A percentile compares a stretch with the other conserved stretches of the same genome.
phyloP scores from a whole-genome alignment of 2,888 invertebrate genomes.

The Trachelus tabidus region DNA sequence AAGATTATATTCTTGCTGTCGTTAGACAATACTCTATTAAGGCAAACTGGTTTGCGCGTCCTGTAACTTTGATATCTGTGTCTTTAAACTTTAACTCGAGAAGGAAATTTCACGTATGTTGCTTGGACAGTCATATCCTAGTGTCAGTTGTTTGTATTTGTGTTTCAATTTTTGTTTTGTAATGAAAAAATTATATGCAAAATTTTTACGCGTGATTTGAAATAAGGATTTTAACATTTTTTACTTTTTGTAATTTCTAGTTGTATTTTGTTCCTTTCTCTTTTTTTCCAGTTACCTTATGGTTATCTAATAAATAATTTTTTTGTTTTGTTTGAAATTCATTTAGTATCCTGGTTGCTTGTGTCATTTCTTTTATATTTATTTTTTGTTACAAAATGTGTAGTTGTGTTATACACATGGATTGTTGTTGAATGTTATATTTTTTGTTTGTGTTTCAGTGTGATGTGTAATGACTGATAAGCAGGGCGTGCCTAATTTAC shows the following conservation, averaged over 20 bases:
- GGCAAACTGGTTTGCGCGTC: not conserved
- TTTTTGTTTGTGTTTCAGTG: slow-evolving; percentile 45
- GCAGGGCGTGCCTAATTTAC: slow-evolving; percentile 61
- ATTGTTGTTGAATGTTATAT: not conserved
- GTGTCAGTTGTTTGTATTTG: not conserved
- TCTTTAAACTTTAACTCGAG: not conserved
- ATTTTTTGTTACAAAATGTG: not conserved
- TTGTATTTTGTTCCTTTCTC: not conserved
- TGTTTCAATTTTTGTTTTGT: not conserved
- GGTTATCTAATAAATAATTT: not conserved
- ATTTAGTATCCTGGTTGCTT: not conserved
- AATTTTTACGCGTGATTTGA: not conserved
- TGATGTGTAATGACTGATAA: slow-evolving; percentile 66
- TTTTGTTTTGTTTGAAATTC: not conserved
- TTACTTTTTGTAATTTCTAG: not conserved
- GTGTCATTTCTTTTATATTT: slow-evolving; percentile 9
- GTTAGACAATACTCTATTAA: not conserved
- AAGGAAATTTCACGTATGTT: not conserved
- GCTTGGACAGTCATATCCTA: not conserved
- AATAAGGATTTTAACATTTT: not conserved
- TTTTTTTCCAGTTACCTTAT: not conserved
- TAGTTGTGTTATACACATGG: not conserved
- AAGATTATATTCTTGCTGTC: not conserved
- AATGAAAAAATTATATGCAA: not conserved
- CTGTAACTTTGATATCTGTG: not conserved